phyloP scores from a whole-genome alignment of 2,113 vertebrate species.

The Pimephales promelas region DNA sequence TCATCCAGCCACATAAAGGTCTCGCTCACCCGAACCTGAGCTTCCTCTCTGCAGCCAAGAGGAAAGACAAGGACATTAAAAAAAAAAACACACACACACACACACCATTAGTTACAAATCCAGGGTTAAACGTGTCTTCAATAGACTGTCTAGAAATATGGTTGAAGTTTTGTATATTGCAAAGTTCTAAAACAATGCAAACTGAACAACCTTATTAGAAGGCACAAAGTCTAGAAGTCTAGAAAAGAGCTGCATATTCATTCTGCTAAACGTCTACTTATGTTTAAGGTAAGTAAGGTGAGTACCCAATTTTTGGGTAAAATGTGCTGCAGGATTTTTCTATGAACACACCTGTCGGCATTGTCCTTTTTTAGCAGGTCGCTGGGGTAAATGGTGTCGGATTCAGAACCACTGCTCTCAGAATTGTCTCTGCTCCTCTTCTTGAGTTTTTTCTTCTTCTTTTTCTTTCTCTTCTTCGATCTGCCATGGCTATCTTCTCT shows the following conservation, averaged over 20 bases:
- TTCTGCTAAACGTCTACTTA: background rate
- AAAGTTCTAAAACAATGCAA: background rate
- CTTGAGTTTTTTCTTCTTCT: slow-evolving; percentile 82
- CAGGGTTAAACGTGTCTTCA: background rate
- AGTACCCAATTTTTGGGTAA: background rate
- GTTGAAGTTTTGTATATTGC: background rate
- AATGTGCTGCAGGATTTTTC: background rate
- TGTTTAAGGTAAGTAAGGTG: background rate
- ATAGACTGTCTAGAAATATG: background rate
- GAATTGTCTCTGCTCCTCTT: slow-evolving; percentile 69
- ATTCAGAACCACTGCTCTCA: slow-evolving; percentile 69
- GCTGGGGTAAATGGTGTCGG: slow-evolving; percentile 71
- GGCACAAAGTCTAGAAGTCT: no score
- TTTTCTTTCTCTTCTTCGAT: slow-evolving; percentile 76
- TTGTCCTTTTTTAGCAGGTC: slow-evolving; percentile 69
- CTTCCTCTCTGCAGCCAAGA: slow-evolving; percentile 59
- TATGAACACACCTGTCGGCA: slow-evolving; percentile 30
- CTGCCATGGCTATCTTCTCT: slow-evolving; percentile 52
- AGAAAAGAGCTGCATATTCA: background rate
- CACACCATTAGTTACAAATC: background rate
- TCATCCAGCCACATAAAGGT: slow-evolving; percentile 89
- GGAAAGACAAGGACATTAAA: slow-evolving; percentile 21
- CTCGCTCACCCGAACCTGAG: slow-evolving; percentile 47
- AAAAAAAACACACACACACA: background rate
- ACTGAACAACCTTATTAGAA: background rate